Evolutionary conservation across 2,888 invertebrate species (phyloP).

Genomic region (Ischnus inquisitorius): DNA sequence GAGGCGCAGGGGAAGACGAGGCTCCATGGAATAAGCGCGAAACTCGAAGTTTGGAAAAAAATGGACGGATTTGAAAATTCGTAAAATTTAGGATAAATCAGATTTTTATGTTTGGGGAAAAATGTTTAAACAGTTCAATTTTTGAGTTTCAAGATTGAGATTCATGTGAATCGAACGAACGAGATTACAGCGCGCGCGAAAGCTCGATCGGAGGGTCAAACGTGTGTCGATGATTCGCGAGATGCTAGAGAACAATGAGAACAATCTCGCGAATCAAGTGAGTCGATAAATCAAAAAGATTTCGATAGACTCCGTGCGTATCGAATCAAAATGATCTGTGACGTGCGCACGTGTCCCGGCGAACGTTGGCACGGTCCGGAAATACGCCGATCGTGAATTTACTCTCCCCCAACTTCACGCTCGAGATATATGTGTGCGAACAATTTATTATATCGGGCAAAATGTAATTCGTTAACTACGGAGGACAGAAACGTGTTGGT

Average conservation of each 20-base stretch:
- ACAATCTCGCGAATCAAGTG: constrained; percentile 1
- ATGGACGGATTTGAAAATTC: too few relatives aligned
- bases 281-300: not conserved
- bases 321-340: constrained; percentile 19
- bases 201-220: not conserved
- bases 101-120: too few relatives aligned
- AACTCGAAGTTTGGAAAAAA: too few relatives aligned
- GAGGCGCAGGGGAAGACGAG: too few relatives aligned
- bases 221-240: not conserved
- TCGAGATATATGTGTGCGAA: not conserved
- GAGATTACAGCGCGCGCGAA: not conserved
- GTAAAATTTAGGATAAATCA: too few relatives aligned
- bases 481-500: constrained; percentile 25
- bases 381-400: constrained; percentile 33
- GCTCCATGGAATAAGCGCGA: too few relatives aligned
- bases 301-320: constrained; percentile 7
- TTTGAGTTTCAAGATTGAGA: too few relatives aligned
- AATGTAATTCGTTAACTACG: constrained; percentile 50
- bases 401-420: not conserved
- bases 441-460: constrained; percentile 52
- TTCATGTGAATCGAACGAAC: not conserved
- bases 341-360: not conserved
- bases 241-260: not conserved
- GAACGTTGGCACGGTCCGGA: not conserved
- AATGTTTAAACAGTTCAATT: too few relatives aligned